Base-by-base conservation (phyloP, 2,797 vertebrate genomes). In the Myotis findleyi region DNA sequence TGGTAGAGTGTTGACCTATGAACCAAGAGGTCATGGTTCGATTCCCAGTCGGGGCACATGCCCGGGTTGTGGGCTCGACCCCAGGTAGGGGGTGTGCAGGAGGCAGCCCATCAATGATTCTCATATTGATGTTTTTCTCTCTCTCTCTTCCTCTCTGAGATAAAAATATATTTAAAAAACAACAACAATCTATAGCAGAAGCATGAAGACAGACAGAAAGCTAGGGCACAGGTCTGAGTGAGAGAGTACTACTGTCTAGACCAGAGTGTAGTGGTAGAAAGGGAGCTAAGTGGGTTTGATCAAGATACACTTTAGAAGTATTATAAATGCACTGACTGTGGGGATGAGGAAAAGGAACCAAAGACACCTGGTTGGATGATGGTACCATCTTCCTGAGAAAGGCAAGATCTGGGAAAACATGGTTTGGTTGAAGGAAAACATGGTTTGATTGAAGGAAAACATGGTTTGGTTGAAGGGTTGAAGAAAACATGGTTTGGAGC, bases 351-450 rank as follows among this genome's bases (percentile, higher is more conserved):
- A 69, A 76, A 49, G 47, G 33, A 80, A 76, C 62, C 41, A 59
- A 80, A 44, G 68, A 59, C 27, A 59, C 27, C 23, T 55, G 41
- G 14, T 10, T 6, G 7, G 53, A 73, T 18, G 7, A 57, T 33
- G 27, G n/a, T 13, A n/a, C 18, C 76, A 23, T 33, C 89, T 80
- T 83, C 30, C 92, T 21, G 62, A 89, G 47, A 94, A 91, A 88
- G 38, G 23, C 13, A 36, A 73, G n/a, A 64, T 83, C 25, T 59
- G 76, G 66, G 66, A 75, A 53, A 66, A 94, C 86, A 3, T 81
- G 57, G 41, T 73, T 87, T 62, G 30, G 30, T 20, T 80, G 44
- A 93, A 91, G n/a, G 53, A 75, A 53, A 59, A 94, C 86, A 3
- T 81, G 57, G 41, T 73, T 87, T 62, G 30, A 21, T 20, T 80